Conservation (phyloP, 2,797 vertebrate species). For the Tinamus major region DNA sequence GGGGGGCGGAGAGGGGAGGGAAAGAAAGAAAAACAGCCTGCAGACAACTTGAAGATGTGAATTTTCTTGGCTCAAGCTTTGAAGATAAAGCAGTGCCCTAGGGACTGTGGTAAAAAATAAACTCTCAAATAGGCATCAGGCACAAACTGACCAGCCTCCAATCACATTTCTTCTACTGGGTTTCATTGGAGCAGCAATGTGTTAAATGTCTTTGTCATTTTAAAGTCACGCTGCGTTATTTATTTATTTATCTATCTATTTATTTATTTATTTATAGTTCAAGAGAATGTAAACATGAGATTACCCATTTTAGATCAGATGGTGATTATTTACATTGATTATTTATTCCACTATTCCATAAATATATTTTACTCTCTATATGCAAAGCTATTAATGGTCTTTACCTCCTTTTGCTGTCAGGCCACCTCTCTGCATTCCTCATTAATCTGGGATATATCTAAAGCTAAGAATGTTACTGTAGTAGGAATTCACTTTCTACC, state of each 20-base stretch:
- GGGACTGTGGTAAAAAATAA: constrained; percentile 67
- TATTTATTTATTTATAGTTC: not conserved
- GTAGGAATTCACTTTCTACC: not conserved
- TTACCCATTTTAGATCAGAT: not conserved
- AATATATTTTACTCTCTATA: not conserved
- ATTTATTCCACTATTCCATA: not conserved
- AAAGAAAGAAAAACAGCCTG: constrained; percentile 51
- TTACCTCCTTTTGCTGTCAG: not conserved
- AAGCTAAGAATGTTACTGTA: not conserved
- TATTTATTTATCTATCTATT: not conserved
- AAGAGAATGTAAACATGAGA: not conserved
- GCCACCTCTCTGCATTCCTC: not conserved
- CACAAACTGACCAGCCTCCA: constrained; percentile 57
- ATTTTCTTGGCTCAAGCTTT: constrained; percentile 69
- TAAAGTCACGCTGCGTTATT: constrained; percentile 16
- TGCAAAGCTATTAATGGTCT: not conserved
- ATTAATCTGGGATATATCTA: not conserved
- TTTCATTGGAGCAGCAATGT: constrained; percentile 19
- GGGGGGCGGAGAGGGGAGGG: not conserved
- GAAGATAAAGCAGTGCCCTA: constrained; percentile 65
- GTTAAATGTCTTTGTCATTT: constrained; percentile 32
- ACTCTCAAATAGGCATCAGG: constrained; percentile 58
- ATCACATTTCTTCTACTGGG: constrained; percentile 55
- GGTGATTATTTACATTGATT: not conserved
- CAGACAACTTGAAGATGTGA: constrained; percentile 65